Evolutionary conservation across 1,140 invertebrate genomes (phyloP), one percentile per base, ranked within the genome.

Genomic region (Goniozus legneri): DNA sequence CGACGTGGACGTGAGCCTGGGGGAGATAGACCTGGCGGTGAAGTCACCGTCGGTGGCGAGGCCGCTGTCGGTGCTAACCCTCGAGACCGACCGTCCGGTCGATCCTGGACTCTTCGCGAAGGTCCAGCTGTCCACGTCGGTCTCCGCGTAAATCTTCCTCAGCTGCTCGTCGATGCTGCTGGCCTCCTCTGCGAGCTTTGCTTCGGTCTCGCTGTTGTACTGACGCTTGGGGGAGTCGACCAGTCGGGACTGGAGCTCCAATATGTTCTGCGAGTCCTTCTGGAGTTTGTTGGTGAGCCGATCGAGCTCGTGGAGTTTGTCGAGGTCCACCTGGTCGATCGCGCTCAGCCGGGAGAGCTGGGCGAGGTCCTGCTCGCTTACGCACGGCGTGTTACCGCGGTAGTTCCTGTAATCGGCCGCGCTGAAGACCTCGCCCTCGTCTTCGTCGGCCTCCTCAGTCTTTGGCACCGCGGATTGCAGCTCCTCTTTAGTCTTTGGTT

Each of bases 341-440:
- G 83, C 81, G 71, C 82, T 87, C 65, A 89, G 79, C 60, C 82
- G 80, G 43, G 83, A 83, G 34, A 88, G 73, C 73, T 89, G 84
- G 43, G 84, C 85, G 39, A 90, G 73, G 67, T 89, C 87, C 66
- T 87, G 82, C 65, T 89, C 87, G 64, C 83, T 88, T 42, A 89
- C 81, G 60, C 84, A 85, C 2, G 85, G 83, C 15, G 82, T 84
- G 62, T 84, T 81, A 24, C 85, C 86, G 50, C 86, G 73, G 58
- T 89, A 91, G 66, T 85, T 84, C 68, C 88, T 89, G 58, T 90
- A 90, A 71, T 90, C 88, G 40, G 82, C 78, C 4, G 87, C 79
- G 65, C 84, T 88, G 65, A 86, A 90, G 21, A 89, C 79, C 73
- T 87, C 84, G 42, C 82, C 78, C 36, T 75, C 68, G 48, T 82